These are phyloP conservation scores for Pseudomyrmex flavicornis DNA, from an alignment of 1,140 invertebrate species.

Conservation along the genomic window DNA sequence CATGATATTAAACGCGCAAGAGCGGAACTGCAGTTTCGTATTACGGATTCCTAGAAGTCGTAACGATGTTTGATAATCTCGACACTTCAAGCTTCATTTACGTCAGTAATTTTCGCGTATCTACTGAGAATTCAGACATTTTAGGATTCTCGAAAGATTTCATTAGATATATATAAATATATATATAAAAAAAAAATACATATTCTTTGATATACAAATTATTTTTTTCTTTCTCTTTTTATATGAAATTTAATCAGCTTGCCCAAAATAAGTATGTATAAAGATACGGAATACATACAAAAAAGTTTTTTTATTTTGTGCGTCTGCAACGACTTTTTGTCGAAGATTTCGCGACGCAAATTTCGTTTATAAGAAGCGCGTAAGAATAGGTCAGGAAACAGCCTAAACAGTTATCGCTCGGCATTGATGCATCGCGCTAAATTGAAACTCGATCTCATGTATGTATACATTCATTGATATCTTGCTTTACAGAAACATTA, in stretches of 20 bases:
- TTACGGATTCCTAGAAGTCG: slow-evolving; percentile 37
- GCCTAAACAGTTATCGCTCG: neutral
- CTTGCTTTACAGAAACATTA: neutral
- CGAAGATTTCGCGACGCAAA: neutral
- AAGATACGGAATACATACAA: neutral
- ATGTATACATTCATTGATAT: slow-evolving; percentile 10
- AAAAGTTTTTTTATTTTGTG: neutral
- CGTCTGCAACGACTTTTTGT: neutral
- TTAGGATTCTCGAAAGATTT: too few species aligned
- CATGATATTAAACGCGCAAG: slow-evolving; percentile 44
- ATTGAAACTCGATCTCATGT: neutral
- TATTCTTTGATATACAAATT: too few species aligned
- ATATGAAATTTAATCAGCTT: too few species aligned
- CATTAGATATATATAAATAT: too few species aligned
- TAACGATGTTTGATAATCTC: slow-evolving; percentile 27
- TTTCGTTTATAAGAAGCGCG: neutral
- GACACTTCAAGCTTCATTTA: neutral
- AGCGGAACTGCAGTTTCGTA: slow-evolving; percentile 6
- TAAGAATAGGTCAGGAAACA: neutral
- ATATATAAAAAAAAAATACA: too few species aligned
- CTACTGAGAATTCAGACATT: neutral
- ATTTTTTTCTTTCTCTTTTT: too few species aligned
- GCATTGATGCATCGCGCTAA: neutral
- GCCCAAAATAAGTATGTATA: neutral
- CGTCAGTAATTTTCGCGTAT: neutral